Base-by-base conservation (phyloP, 2,113 vertebrate genomes). In the Cyprinodon variegatus region DNA sequence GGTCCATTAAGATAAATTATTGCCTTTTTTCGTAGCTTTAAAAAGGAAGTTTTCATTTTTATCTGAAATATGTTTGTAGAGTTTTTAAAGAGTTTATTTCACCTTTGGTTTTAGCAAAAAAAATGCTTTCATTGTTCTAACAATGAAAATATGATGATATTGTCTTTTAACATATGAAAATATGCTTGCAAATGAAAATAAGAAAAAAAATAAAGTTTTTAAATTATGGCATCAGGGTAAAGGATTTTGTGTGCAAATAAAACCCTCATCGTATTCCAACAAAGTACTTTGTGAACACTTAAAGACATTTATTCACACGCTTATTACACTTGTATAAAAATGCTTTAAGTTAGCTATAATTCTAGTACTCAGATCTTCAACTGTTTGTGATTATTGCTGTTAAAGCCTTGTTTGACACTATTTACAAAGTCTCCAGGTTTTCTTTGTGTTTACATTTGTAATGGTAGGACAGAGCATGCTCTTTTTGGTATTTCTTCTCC, bases 181-280 rank as follows among this genome's bases (percentile, higher is more conserved):
- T 74, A 76, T 63, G 68, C 71, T 83, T 91, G 87, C 90, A 90
- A 89, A 92, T 91, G 90, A 80, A 78, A 59, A n/a, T 1, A 17
- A 43, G 67, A 70, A 71, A 76, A 62, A 65, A 70, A 93, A 91
- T 91, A 92, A 92, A 93, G 74, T 63, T 88, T 77, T 87, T 91
- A 83, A 85, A 76, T 89, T 89, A 90, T 89, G 76, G 65, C 4
- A 13, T 63, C 48, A 57, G 69, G 46, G 77, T 76, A 73, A 64
- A 78, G 77, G 9, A 46, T 71, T 84, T 79, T 83, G 22, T 67
- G 46, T 76, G 45, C 0, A 48, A 64, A 74, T 71, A 36, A 41
- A 8, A 9, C 15, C n/a, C n/a, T 57, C 14, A 6, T 20, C 13
- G 3, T 9, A 9, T 53, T 57, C 20, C 50, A 57, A 20, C 9